These are phyloP conservation scores for Monochamus saltuarius DNA, from an alignment of 1,140 invertebrate genomes.

Conservation along the genomic window DNA sequence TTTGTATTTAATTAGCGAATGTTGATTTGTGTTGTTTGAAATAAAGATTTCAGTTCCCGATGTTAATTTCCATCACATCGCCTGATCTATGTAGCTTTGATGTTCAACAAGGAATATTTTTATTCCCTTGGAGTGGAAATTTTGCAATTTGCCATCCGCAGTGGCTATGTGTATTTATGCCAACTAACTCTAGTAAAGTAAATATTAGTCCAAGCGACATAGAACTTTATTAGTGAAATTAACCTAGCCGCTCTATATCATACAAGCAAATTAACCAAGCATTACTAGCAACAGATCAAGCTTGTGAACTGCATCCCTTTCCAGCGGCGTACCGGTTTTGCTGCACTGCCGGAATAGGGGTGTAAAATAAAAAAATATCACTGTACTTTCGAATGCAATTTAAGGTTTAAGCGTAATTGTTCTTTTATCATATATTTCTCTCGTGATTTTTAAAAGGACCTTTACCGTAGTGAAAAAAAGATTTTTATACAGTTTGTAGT, in stretches of 20 bases:
- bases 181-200: constrained; percentile 48
- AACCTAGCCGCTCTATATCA: constrained; percentile 26
- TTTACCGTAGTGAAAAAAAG: too few relatives aligned
- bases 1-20: neutral
- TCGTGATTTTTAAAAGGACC: too few relatives aligned
- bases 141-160: constrained; percentile 42
- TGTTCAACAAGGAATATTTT: constrained; percentile 41
- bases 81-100: constrained; percentile 31
- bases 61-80: neutral
- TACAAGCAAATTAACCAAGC: constrained; percentile 24
- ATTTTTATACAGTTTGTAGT: too few relatives aligned
- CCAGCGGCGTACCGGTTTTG: neutral
- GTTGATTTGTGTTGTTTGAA: constrained; percentile 1
- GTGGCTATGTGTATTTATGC: constrained; percentile 42
- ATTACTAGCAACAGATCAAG: constrained; percentile 19
- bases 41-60: constrained; percentile 21
- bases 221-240: constrained; percentile 46
- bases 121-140: constrained; percentile 45
- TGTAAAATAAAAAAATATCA: too few relatives aligned
- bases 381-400: too few relatives aligned
- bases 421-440: too few relatives aligned
- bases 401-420: too few relatives aligned
- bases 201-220: constrained; percentile 43
- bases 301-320: constrained; percentile 7
- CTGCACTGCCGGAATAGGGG: too few relatives aligned